Evolutionary conservation across 1,140 invertebrate genomes (phyloP).

Genomic region (Nasonia vitripennis): DNA sequence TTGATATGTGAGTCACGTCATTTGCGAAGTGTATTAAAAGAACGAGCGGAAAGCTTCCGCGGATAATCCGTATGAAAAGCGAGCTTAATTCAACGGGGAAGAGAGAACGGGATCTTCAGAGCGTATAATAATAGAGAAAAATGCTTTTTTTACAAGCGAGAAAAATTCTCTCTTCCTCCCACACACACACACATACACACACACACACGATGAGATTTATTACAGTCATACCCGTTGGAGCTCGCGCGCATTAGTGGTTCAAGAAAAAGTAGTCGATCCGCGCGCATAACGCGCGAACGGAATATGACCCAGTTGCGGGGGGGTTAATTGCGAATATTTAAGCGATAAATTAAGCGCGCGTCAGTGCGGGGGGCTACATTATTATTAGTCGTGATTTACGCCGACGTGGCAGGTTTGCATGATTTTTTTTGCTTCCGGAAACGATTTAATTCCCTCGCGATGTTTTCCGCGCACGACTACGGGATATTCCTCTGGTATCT

Average conservation of each 20-base stretch:
- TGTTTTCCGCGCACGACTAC: not conserved
- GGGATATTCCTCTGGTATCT: not conserved
- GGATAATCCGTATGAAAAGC: too few species aligned
- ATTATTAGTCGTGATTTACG: not conserved
- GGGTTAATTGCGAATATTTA: not conserved
- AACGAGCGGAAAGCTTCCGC: too few species aligned
- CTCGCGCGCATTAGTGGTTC: not conserved
- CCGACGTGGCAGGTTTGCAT: not conserved
- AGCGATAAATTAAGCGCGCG: not conserved
- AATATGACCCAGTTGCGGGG: not conserved
- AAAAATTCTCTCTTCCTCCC: not conserved
- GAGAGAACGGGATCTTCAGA: too few species aligned
- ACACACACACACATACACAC: too few species aligned
- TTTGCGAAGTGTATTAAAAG: too few species aligned
- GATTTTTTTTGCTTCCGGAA: not conserved
- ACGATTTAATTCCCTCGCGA: not conserved
- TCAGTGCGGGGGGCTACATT: not conserved
- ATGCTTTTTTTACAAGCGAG: not conserved
- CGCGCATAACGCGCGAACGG: not conserved
- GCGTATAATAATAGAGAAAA: not conserved
- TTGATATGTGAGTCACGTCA: too few species aligned
- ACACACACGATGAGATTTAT: not conserved
- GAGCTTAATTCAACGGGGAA: too few species aligned
- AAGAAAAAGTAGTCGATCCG: not conserved
- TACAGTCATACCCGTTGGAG: not conserved